A percentile compares a stretch with the other conserved stretches of the same genome.
Evolutionary conservation across 1,140 invertebrate genomes (phyloP).

Genomic region (Oscheius sp.): DNA sequence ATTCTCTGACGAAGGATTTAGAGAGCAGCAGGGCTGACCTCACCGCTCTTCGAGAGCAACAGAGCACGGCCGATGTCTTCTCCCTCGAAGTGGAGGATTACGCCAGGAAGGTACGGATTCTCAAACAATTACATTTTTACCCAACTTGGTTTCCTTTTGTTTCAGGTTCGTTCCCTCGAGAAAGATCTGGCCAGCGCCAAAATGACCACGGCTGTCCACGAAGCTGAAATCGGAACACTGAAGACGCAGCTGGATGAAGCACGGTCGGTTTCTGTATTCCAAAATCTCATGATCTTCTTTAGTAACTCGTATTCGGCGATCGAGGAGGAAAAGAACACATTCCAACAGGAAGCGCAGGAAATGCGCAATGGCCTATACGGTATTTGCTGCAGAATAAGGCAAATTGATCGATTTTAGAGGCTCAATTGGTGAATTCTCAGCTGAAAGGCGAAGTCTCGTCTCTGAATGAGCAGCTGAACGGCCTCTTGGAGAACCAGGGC

Average conservation of each 20-base stretch:
- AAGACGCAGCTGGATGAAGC: not conserved
- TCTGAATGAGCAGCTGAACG: not conserved
- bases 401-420: not conserved
- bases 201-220: not conserved
- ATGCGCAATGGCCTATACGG: not conserved
- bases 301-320: not conserved
- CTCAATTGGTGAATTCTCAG: not conserved
- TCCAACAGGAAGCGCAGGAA: not conserved
- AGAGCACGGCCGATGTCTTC: slow-evolving; percentile 23
- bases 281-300: not conserved
- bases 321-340: not conserved
- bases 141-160: not conserved
- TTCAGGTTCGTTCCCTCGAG: not conserved
- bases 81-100: slow-evolving; percentile 38
- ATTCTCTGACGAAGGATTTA: not conserved
- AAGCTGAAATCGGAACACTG: slow-evolving; percentile 1
- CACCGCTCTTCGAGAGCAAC: slow-evolving; percentile 19
- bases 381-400: not conserved
- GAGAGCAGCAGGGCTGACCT: not conserved
- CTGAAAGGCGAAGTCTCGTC: not conserved
- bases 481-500: slow-evolving; percentile 2
- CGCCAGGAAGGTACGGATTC: slow-evolving; percentile 10
- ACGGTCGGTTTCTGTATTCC: not conserved
- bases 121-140: not conserved
- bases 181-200: not conserved